phyloP scores from a whole-genome alignment of 2,888 invertebrate genomes.

The Athrips mouffetella region DNA sequence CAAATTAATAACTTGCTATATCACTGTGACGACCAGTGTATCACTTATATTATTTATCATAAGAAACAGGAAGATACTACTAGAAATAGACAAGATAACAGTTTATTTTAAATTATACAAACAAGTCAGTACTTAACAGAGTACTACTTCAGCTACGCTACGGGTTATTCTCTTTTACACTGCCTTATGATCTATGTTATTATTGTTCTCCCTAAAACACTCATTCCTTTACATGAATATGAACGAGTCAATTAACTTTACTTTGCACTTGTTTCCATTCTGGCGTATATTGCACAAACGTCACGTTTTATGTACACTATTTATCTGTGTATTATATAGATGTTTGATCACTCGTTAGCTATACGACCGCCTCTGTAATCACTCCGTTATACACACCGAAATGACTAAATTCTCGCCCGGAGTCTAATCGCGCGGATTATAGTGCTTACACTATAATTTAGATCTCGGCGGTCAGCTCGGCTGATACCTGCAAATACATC shows the following conservation, averaged over 20 bases:
- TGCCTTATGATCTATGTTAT: conserved; percentile 34
- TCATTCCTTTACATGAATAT: conserved; percentile 41
- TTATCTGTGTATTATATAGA: conserved; percentile 36
- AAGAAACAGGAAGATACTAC: conserved; percentile 64
- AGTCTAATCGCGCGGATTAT: conserved; percentile 12
- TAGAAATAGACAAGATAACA: conserved; percentile 45
- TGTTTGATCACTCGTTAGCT: conserved; percentile 28
- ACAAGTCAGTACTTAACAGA: conserved; percentile 38
- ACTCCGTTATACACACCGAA: not conserved
- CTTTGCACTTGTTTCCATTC: conserved; percentile 46
- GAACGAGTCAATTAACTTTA: conserved; percentile 37
- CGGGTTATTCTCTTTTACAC: conserved; percentile 37
- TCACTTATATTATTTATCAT: conserved; percentile 49
- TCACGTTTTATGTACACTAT: conserved; percentile 53
- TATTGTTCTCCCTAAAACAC: conserved; percentile 35
- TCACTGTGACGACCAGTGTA: conserved; percentile 25
- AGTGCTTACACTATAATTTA: conserved; percentile 41
- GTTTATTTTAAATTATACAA: conserved; percentile 37
- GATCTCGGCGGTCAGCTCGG: conserved; percentile 52
- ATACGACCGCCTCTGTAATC: conserved; percentile 12
- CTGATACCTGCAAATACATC: conserved; percentile 42
- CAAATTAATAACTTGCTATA: conserved; percentile 22
- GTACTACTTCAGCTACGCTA: conserved; percentile 41
- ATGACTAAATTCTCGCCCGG: not conserved
- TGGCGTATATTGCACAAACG: conserved; percentile 58